These are phyloP conservation scores for Drosophila heteroneura DNA, from an alignment of 2,888 invertebrate genomes.

Conservation along the genomic window DNA sequence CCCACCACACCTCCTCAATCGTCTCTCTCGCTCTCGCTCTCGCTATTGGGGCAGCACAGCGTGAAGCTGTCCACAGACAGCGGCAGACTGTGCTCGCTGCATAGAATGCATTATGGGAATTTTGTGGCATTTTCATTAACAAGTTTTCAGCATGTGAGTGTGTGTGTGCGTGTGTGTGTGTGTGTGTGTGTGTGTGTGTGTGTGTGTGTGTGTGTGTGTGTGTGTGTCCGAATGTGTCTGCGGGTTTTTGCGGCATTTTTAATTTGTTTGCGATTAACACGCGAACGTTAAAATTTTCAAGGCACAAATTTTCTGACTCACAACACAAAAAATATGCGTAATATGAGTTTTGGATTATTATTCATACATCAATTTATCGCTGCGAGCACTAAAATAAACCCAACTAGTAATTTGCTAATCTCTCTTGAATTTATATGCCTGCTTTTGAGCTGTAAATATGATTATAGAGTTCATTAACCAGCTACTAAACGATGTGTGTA, in stretches of 20 bases:
- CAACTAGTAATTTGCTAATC: slow-evolving; percentile 15
- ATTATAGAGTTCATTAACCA: not conserved
- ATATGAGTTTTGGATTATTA: slow-evolving; percentile 29
- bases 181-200: slow-evolving; percentile 18
- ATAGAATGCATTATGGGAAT: slow-evolving; percentile 80
- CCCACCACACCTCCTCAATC: not conserved
- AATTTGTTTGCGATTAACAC: slow-evolving; percentile 79
- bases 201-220: slow-evolving; percentile 22
- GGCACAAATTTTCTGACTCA: slow-evolving; percentile 43
- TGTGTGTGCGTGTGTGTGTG: slow-evolving; percentile 18
- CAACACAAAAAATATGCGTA: slow-evolving; percentile 10
- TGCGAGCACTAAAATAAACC: not conserved
- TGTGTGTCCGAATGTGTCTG: slow-evolving; percentile 31
- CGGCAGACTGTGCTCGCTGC: slow-evolving; percentile 29
- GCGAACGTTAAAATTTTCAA: slow-evolving; percentile 57
- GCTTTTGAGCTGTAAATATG: not conserved
- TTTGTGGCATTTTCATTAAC: slow-evolving; percentile 83
- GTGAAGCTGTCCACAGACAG: slow-evolving; percentile 67
- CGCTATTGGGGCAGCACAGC: slow-evolving; percentile 56
- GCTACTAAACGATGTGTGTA: not conserved
- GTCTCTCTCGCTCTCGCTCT: not conserved
- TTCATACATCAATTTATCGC: slow-evolving; percentile 35
- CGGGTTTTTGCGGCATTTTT: slow-evolving; percentile 58
- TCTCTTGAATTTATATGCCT: not conserved
- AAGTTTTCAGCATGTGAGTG: slow-evolving; percentile 44